These are phyloP conservation scores for Heterodera carotae DNA, from an alignment of 1,140 invertebrate species.

Conservation along the genomic window DNA sequence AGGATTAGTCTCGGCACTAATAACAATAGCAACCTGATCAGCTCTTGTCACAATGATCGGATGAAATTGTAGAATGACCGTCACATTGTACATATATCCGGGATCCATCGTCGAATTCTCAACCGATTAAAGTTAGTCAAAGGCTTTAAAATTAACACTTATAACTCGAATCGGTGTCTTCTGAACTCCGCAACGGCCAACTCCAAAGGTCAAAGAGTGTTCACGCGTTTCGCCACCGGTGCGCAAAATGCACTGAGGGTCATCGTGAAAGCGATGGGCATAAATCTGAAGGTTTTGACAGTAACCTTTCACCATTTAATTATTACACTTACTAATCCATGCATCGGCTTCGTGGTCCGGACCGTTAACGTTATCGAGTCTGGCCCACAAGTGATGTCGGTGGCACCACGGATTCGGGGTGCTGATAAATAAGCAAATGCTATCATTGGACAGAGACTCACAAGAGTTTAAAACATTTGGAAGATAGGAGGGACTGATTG, in stretches of 20 bases:
- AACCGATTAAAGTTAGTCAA: neutral
- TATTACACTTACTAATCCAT: conserved; percentile 54
- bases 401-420: conserved; percentile 59
- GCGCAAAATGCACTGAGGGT: conserved; percentile 50
- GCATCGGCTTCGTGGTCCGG: conserved; percentile 59
- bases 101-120: conserved; percentile 24
- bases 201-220: conserved; percentile 57
- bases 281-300: conserved; percentile 23
- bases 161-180: conserved; percentile 55
- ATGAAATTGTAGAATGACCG: conserved; percentile 65
- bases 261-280: conserved; percentile 57
- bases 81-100: conserved; percentile 62
- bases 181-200: conserved; percentile 58
- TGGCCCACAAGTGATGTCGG: conserved; percentile 58
- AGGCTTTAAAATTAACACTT: conserved; percentile 7
- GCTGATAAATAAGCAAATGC: conserved; percentile 39
- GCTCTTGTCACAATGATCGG: conserved; percentile 62
- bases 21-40: conserved; percentile 40
- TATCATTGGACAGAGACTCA: too few relatives aligned
- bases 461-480: neutral
- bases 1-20: neutral
- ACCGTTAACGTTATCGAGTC: conserved; percentile 64
- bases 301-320: too few relatives aligned
- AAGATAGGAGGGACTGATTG: too few relatives aligned
- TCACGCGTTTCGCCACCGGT: conserved; percentile 51